Conservation (phyloP, 2,113 vertebrate species). For the Diadophis punctatus region DNA sequence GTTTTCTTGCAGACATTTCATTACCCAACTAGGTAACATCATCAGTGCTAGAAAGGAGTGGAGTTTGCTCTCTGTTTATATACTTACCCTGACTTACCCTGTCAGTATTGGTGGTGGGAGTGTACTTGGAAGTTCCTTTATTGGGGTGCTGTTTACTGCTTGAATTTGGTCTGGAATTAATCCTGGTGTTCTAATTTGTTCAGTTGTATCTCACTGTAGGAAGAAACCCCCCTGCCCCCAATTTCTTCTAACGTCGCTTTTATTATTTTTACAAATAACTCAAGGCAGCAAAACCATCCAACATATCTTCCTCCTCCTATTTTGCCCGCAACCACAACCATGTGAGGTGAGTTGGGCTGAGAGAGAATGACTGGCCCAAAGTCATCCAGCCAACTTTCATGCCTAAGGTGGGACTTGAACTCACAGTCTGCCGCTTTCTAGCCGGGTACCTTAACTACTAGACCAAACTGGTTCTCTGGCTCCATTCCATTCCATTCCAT, state of each 20-base stretch:
- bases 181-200: background rate
- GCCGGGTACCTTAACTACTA: background rate
- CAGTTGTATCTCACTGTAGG: background rate
- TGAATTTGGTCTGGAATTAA: background rate
- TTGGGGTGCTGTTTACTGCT: background rate
- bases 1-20: background rate
- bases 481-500: background rate
- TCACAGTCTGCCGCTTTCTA: background rate
- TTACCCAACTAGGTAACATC: background rate
- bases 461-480: too few relatives aligned
- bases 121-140: background rate
- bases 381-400: background rate
- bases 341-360: too few relatives aligned
- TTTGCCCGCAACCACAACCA: too few relatives aligned
- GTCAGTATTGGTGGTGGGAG: background rate
- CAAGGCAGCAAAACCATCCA: too few relatives aligned
- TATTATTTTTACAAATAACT: background rate
- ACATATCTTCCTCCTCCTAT: too few relatives aligned
- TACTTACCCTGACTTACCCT: background rate
- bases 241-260: background rate
- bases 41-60: background rate
- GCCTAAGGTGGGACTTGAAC: background rate
- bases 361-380: background rate
- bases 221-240: background rate
- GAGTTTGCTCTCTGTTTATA: background rate